Conservation (phyloP, 2,113 vertebrate genomes). For the Macroglossus sobrinus region DNA sequence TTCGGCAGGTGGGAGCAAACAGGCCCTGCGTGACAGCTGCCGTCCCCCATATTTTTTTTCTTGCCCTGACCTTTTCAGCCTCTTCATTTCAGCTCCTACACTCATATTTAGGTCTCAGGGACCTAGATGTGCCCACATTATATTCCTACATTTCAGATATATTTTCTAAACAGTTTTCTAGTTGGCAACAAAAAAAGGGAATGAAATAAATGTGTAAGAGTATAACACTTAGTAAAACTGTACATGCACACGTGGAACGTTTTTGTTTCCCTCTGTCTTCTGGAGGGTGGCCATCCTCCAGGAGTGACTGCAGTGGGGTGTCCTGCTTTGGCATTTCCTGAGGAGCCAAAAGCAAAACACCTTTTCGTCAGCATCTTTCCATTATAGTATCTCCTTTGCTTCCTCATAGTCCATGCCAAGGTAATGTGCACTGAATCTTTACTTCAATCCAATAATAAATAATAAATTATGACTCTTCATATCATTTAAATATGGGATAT, state of each 20-base stretch:
- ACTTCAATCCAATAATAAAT: background rate
- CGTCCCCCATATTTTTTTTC: no score
- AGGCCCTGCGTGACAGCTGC: background rate
- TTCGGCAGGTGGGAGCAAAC: background rate
- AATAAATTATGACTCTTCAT: background rate
- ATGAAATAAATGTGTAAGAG: background rate
- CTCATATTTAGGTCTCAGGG: background rate
- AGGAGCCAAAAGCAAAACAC: background rate
- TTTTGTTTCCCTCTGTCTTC: background rate
- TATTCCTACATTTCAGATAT: background rate
- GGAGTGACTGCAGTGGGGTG: background rate
- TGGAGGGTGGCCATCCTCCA: background rate
- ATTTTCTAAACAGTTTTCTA: background rate
- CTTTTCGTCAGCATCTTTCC: background rate
- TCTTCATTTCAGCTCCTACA: background rate
- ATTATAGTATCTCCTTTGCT: background rate
- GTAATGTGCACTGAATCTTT: background rate
- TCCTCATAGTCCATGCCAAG: background rate
- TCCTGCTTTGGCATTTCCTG: background rate
- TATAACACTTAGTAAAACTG: background rate
- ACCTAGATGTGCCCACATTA: background rate
- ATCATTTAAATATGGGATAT: no score
- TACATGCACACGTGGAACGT: rapidly evolving
- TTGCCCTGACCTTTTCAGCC: background rate
- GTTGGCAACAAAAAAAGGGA: background rate